Evolutionary conservation across 2,888 invertebrate genomes (phyloP).

Genomic region (Flabesymbios commensalis): DNA sequence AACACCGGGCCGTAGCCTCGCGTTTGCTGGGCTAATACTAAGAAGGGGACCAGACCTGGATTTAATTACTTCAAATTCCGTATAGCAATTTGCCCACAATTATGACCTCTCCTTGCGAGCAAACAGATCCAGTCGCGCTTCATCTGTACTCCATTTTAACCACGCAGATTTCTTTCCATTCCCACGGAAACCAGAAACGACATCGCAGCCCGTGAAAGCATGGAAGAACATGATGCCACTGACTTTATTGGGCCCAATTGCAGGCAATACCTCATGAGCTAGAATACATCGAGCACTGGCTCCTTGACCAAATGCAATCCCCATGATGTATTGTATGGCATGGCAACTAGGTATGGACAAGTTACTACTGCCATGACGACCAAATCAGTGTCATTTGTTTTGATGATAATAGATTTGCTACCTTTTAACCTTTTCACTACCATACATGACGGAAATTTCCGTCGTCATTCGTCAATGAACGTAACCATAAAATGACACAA

Average conservation of each 20-base stretch:
- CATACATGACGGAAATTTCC: too few relatives aligned
- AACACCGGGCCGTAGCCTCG: too few relatives aligned
- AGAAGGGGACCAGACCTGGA: too few relatives aligned
- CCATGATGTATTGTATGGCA: constrained; percentile 23
- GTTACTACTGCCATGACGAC: constrained; percentile 14
- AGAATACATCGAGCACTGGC: constrained; percentile 28
- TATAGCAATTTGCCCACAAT: too few relatives aligned
- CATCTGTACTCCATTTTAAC: constrained; percentile 35
- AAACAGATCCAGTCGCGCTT: constrained; percentile 33
- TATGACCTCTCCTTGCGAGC: constrained; percentile 34
- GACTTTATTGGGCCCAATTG: constrained; percentile 26
- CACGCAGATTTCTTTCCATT: constrained; percentile 37
- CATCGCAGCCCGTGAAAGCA: constrained; percentile 39
- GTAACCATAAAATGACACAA: too few relatives aligned
- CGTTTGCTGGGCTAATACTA: too few relatives aligned
- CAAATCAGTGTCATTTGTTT: constrained; percentile 20
- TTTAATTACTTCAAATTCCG: too few relatives aligned
- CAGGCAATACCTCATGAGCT: constrained; percentile 25
- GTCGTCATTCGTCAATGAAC: too few relatives aligned
- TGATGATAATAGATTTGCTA: constrained; percentile 14
- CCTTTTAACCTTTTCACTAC: too few relatives aligned
- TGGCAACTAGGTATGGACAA: constrained; percentile 9
- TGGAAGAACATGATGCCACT: constrained; percentile 31
- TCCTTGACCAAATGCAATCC: constrained; percentile 33
- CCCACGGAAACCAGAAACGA: constrained; percentile 31